Conservation (phyloP, 2,797 vertebrate genomes). For the Oreortyx pictus region DNA sequence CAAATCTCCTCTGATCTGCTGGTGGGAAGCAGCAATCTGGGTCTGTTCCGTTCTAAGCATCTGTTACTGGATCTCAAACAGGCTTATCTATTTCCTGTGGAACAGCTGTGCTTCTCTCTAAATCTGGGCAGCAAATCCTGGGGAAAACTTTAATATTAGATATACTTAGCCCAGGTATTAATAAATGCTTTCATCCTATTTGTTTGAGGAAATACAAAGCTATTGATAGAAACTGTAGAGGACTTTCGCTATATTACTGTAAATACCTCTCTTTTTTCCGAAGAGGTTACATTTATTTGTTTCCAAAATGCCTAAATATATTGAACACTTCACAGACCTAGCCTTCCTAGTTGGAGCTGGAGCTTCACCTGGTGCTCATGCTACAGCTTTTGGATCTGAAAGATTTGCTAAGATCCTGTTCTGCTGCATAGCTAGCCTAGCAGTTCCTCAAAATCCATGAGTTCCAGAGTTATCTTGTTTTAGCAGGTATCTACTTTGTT, state of each 20-base stretch:
- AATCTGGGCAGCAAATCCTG: background rate
- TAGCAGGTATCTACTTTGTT: background rate
- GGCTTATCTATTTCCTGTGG: background rate
- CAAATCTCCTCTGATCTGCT: background rate
- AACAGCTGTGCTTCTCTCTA: background rate
- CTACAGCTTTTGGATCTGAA: background rate
- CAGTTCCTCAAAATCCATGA: background rate
- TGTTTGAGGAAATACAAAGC: background rate
- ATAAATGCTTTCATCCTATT: background rate
- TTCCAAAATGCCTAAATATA: background rate
- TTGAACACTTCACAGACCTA: background rate
- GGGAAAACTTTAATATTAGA: background rate
- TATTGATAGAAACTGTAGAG: background rate
- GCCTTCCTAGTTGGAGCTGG: background rate
- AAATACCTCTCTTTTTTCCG: background rate
- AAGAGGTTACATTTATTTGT: background rate
- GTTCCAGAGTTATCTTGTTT: background rate
- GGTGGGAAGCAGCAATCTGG: background rate
- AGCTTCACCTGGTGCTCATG: background rate
- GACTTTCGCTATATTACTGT: background rate
- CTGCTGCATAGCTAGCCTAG: accelerated
- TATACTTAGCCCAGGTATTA: background rate
- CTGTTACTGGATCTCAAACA: background rate
- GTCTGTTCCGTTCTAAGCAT: background rate
- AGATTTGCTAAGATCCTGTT: background rate